Conservation (phyloP, 1,140 invertebrate species). For the Cylas formicarius region DNA sequence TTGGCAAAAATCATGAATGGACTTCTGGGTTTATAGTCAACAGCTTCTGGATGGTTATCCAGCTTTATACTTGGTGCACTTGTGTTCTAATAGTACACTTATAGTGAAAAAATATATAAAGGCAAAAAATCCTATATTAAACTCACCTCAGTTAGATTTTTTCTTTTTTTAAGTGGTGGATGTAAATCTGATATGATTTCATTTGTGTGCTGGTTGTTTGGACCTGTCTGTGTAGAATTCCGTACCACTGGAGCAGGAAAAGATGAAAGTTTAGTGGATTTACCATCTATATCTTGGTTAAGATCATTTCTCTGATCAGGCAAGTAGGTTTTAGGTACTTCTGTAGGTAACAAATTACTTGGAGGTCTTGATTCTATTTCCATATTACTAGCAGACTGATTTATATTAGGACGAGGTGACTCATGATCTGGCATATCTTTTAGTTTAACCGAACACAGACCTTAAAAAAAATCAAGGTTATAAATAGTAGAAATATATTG, state of each 20-base stretch:
- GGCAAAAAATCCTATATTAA: neutral
- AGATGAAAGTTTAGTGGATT: too few relatives aligned
- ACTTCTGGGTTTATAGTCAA: constrained; percentile 42
- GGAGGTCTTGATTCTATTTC: neutral
- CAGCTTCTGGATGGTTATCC: neutral
- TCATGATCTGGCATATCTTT: constrained; percentile 9
- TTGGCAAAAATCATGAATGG: constrained; percentile 52
- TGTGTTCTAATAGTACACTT: constrained; percentile 12
- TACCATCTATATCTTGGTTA: too few relatives aligned
- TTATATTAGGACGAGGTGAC: neutral
- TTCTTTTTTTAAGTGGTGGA: neutral
- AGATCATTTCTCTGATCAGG: too few relatives aligned
- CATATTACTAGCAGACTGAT: neutral
- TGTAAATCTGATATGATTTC: neutral
- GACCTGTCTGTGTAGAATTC: too few relatives aligned
- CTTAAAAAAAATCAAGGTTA: constrained; percentile 32
- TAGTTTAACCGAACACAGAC: constrained; percentile 30
- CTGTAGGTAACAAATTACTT: too few relatives aligned
- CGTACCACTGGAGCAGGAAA: too few relatives aligned
- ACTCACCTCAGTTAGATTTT: neutral
- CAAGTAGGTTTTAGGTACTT: too few relatives aligned
- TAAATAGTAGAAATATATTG: neutral
- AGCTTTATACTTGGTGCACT: neutral
- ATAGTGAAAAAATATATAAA: neutral
- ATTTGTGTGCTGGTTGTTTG: too few relatives aligned